Percentiles rank a stretch among this genome's conserved stretches.
Evolutionary conservation across 1,140 invertebrate genomes (phyloP).

Genomic region (Spodoptera litura): DNA sequence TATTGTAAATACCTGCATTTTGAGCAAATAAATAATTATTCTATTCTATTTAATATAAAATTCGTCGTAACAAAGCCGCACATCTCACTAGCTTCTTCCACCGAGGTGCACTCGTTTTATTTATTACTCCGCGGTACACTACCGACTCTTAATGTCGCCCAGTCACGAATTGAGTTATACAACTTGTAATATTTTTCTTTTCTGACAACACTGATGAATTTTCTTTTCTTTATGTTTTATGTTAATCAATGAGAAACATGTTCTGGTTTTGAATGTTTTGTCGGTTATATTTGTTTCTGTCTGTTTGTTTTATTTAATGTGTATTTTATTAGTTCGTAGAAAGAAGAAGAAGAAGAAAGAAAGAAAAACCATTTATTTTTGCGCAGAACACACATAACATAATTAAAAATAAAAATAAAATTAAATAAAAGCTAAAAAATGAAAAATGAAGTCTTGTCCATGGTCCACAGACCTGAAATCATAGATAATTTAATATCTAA

Average conservation of each 20-base stretch:
- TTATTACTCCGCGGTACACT: conserved; percentile 38
- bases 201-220: conserved; percentile 31
- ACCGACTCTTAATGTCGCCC: conserved; percentile 12
- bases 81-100: conserved; percentile 7
- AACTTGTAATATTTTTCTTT: conserved; percentile 40
- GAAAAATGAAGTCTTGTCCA: too few species aligned
- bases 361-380: too few species aligned
- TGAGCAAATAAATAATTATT: too few species aligned
- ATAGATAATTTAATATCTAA: too few species aligned
- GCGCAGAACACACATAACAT: too few species aligned
- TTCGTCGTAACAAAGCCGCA: conserved; percentile 6
- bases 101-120: conserved; percentile 20
- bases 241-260: conserved; percentile 25
- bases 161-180: conserved; percentile 39
- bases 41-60: too few species aligned
- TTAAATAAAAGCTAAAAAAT: too few species aligned
- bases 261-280: conserved; percentile 6
- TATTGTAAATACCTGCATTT: too few species aligned
- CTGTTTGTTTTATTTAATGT: not conserved
- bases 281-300: not conserved
- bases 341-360: too few species aligned
- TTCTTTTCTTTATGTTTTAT: conserved; percentile 33
- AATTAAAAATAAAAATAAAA: too few species aligned
- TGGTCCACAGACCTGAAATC: too few species aligned
- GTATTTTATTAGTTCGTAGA: too few species aligned